These are phyloP conservation scores for Asbolus verrucosus DNA, from an alignment of 1,140 invertebrate species.

Conservation along the genomic window DNA sequence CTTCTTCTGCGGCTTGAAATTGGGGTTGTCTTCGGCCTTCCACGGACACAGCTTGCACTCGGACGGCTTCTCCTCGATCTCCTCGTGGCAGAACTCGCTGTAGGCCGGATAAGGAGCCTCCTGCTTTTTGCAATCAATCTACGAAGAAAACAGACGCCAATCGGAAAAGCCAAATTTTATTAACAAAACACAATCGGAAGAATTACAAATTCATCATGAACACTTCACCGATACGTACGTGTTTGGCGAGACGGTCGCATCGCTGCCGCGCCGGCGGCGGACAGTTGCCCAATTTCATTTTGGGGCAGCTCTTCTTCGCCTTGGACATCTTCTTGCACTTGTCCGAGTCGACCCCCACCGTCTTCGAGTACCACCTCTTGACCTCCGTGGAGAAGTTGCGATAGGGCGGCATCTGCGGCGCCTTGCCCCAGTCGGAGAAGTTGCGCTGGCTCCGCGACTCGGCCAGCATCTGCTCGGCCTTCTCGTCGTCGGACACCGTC, in stretches of 20 bases:
- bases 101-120: slow-evolving; percentile 49
- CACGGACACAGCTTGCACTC: slow-evolving; percentile 51
- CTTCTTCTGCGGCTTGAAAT: slow-evolving; percentile 45
- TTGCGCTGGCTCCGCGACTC: slow-evolving; percentile 48
- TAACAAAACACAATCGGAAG: slow-evolving; percentile 11
- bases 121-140: slow-evolving; percentile 46
- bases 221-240: slow-evolving; percentile 10
- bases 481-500: slow-evolving; percentile 61
- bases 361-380: slow-evolving; percentile 4
- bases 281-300: slow-evolving; percentile 24
- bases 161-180: slow-evolving; percentile 1
- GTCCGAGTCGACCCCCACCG: neutral
- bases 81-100: slow-evolving; percentile 47
- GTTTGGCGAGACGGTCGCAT: slow-evolving; percentile 6
- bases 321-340: slow-evolving; percentile 39
- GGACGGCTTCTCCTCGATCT: slow-evolving; percentile 36
- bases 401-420: neutral
- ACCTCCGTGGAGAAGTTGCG: neutral
- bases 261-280: neutral
- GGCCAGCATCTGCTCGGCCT: slow-evolving; percentile 58
- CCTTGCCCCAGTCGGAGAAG: neutral
- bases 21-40: slow-evolving; percentile 44
- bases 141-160: slow-evolving; percentile 2
- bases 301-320: slow-evolving; percentile 21
- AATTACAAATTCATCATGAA: slow-evolving; percentile 29